These are phyloP conservation scores for Lerista edwardsae DNA, from an alignment of 2,797 vertebrate genomes.

Conservation along the genomic window DNA sequence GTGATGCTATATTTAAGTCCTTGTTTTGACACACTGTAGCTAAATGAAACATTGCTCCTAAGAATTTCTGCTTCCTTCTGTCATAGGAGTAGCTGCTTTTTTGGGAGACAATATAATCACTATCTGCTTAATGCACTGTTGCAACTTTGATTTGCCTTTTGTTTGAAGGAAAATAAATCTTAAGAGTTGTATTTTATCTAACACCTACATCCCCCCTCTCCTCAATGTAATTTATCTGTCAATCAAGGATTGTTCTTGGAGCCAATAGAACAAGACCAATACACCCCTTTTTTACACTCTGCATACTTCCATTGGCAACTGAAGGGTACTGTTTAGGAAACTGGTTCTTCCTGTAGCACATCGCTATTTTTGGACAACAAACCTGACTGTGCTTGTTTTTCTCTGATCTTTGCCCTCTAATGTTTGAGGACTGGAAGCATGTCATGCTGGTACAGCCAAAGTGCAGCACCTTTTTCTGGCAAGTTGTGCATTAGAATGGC, in stretches of 20 bases:
- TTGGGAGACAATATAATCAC: background rate
- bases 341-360: background rate
- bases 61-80: background rate
- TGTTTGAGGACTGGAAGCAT: rapidly evolving
- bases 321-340: background rate
- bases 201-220: background rate
- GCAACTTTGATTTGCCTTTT: background rate
- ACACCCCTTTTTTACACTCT: rapidly evolving
- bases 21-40: background rate
- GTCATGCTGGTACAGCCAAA: background rate
- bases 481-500: background rate
- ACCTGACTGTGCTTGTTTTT: conserved; percentile 9
- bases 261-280: background rate
- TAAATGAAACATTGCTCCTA: background rate
- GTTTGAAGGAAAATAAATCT: background rate
- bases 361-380: conserved; percentile 61
- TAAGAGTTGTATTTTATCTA: background rate
- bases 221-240: background rate
- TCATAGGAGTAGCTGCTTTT: background rate
- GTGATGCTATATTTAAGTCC: background rate
- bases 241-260: background rate
- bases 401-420: conserved; percentile 38
- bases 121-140: background rate
- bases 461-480: background rate
- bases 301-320: background rate